Base-by-base conservation (phyloP, 1,140 invertebrate species). In the Drosophila carrolli region DNA sequence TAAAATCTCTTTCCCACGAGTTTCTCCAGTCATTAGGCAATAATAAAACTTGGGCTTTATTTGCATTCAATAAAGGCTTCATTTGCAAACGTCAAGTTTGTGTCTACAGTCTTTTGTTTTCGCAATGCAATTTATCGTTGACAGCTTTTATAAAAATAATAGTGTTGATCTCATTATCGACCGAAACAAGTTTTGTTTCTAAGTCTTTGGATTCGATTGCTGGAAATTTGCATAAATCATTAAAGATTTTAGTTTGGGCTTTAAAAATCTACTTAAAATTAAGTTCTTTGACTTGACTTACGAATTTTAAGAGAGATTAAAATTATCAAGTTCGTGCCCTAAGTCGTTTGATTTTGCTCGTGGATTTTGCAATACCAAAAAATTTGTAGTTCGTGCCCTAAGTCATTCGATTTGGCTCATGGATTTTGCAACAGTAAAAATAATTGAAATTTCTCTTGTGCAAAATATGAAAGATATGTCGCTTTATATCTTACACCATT, bases 331-430 rank as follows among this genome's bases (percentile, higher is more conserved):
- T 40, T 60, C 11, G 6, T 14, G 4, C 0, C 35, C 38, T 11
- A n/a, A 55, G 37, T 44, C 32, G 35, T 35, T 11, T 6, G 10
- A 27, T 38, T 44, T 74, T 74, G 9, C 29, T 37, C 9, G 35
- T 51, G 4, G 4, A 50, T 32, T 10, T 32, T 50, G 47, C 3
- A 14, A 29, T 2, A 14, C 13, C 11, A n/a, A 44, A 56, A 74
- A 16, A 43, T 16, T 37, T 8, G 37, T 53, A 75, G 74, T 84
- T 89, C 70, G 43, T 81, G 72, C 44, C 71, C 43, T 16, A 71
- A 78, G 79, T 81, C 65, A 77, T 72, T 82, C 57, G 59, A 57
- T 75, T 62, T 54, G 48, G 60, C 40, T 60, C 60, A 63, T 48
- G 19, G 19, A 55, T 13, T 44, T 35, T 5, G 44, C 55, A 59